Percentiles rank a stretch among this genome's conserved stretches.
phyloP scores from a whole-genome alignment of 2,888 invertebrate genomes.

The Sturmia bella region DNA sequence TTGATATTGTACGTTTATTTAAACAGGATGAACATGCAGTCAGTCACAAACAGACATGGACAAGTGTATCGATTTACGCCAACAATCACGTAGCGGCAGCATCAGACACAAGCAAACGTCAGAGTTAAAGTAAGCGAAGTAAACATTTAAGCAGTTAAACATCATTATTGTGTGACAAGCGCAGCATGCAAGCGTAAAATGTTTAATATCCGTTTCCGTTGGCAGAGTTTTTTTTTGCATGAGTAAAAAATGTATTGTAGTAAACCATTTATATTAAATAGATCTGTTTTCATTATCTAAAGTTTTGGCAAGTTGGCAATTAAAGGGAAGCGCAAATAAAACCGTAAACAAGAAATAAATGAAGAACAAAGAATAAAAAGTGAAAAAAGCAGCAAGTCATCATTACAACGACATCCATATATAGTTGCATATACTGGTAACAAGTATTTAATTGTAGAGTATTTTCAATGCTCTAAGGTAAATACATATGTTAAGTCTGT shows the following conservation, averaged over 20 bases:
- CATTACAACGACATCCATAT: not conserved
- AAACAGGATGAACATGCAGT: conserved; percentile 33
- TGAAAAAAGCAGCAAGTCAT: not conserved
- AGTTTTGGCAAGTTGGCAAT: conserved; percentile 22
- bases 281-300: not conserved
- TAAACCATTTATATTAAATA: conserved; percentile 15
- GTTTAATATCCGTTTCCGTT: conserved; percentile 67
- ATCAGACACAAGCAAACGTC: conserved; percentile 26
- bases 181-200: conserved; percentile 45
- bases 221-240: conserved; percentile 3
- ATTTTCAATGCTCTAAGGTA: no score
- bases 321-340: conserved; percentile 43
- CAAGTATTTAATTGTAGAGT: no score
- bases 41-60: conserved; percentile 65
- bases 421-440: not conserved
- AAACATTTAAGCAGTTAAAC: conserved; percentile 45
- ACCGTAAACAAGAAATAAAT: conserved; percentile 10
- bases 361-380: not conserved
- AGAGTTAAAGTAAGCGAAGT: conserved; percentile 16
- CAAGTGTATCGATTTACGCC: conserved; percentile 68
- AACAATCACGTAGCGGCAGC: conserved; percentile 50
- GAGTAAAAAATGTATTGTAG: conserved; percentile 38
- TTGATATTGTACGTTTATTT: conserved; percentile 62
- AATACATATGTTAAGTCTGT: no score
- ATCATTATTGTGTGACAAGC: conserved; percentile 53